These are phyloP conservation scores for Morone saxatilis DNA, from an alignment of 2,113 vertebrate genomes.

Conservation along the genomic window DNA sequence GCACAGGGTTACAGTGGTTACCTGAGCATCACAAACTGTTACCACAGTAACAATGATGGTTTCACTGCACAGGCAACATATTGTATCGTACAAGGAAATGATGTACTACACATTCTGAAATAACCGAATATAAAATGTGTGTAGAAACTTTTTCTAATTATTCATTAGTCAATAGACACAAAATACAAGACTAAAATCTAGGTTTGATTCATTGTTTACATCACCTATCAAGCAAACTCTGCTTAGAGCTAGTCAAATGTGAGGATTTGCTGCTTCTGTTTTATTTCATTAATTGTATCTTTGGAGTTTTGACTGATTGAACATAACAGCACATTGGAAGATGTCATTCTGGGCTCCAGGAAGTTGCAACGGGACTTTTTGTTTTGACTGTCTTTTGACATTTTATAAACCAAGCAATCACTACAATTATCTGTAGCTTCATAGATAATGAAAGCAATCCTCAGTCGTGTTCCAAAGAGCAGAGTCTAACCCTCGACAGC, in stretches of 20 bases:
- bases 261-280: no score
- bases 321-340: neutral
- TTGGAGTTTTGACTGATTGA: no score
- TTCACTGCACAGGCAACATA: neutral
- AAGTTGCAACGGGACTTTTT: neutral
- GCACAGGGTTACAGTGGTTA: neutral
- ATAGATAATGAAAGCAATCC: neutral
- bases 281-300: no score
- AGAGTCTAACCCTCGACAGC: neutral
- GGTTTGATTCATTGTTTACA: neutral
- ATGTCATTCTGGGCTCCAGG: neutral
- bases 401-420: neutral
- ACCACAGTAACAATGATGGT: neutral
- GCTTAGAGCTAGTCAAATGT: no score
- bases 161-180: neutral
- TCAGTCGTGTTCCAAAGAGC: neutral
- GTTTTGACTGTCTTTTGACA: no score
- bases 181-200: neutral
- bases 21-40: neutral
- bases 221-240: no score
- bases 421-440: neutral
- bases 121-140: neutral
- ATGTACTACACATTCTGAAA: neutral
- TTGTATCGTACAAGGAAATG: neutral
- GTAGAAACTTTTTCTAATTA: neutral